Evolutionary conservation across 35 echinoderm and acorn worm genomes (phyloP).

Genomic region (Anneissia japonica): DNA sequence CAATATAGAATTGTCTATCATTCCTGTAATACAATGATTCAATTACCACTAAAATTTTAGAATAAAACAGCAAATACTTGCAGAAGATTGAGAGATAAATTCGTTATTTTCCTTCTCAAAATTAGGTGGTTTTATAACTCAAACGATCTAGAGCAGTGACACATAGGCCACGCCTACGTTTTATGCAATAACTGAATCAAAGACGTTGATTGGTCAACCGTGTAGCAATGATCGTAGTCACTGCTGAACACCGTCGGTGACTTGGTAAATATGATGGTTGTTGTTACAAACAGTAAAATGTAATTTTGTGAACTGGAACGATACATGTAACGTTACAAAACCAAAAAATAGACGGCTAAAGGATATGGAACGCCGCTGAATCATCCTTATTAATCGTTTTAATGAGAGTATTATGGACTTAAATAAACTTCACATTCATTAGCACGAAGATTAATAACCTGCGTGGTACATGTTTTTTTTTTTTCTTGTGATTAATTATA

Average conservation of each 20-base stretch:
- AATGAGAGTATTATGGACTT: neutral
- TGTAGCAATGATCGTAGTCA: neutral
- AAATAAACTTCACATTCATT: neutral
- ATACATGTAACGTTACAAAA: neutral
- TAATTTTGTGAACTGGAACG: neutral
- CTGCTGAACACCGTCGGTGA: neutral
- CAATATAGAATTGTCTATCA: too few species aligned
- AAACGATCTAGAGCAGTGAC: neutral
- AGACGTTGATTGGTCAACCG: neutral
- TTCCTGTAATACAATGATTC: neutral
- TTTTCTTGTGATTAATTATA: neutral
- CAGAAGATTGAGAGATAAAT: neutral
- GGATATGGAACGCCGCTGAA: neutral
- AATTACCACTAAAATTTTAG: neutral
- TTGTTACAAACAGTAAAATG: neutral
- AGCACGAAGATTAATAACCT: neutral
- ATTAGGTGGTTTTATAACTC: neutral
- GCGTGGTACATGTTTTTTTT: neutral
- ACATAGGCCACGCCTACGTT: neutral
- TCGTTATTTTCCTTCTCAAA: neutral
- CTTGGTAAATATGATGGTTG: neutral
- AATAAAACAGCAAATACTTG: neutral
- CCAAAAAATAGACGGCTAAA: neutral
- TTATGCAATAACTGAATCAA: too few species aligned
- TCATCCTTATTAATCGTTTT: neutral